phyloP scores from a whole-genome alignment of 2,113 vertebrate genomes.

The Regulus satrapa region DNA sequence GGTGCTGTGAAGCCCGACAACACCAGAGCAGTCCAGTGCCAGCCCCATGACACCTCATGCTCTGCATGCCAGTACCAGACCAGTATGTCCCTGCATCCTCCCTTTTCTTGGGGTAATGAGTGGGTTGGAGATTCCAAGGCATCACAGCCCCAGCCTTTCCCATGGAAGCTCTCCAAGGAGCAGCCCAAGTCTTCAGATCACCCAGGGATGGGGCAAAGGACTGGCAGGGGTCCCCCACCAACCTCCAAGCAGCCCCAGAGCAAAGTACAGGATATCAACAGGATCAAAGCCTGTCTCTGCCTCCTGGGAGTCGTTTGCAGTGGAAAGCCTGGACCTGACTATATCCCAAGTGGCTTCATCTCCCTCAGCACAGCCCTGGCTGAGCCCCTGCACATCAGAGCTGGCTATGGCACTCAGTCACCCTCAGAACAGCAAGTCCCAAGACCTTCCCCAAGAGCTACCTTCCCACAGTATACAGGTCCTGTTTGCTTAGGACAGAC shows the following conservation, averaged over 20 bases:
- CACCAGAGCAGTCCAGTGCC: neutral
- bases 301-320: neutral
- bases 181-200: neutral
- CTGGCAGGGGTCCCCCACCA: neutral
- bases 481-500: neutral
- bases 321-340: neutral
- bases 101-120: neutral
- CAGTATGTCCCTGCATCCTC: fast-evolving
- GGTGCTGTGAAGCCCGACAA: neutral
- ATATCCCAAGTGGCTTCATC: neutral
- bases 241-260: neutral
- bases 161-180: neutral
- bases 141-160: neutral
- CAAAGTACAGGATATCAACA: neutral
- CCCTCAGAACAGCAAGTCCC: neutral
- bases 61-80: neutral
- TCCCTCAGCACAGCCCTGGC: neutral
- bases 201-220: fast-evolving
- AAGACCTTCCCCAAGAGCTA: neutral
- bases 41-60: neutral
- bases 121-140: neutral
- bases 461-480: neutral
- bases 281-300: neutral
- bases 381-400: fast-evolving
- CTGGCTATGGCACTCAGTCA: fast-evolving